Evolutionary conservation across 1,140 invertebrate genomes (phyloP), one percentile per base, ranked within the genome.

Genomic region (Heliconius himera): DNA sequence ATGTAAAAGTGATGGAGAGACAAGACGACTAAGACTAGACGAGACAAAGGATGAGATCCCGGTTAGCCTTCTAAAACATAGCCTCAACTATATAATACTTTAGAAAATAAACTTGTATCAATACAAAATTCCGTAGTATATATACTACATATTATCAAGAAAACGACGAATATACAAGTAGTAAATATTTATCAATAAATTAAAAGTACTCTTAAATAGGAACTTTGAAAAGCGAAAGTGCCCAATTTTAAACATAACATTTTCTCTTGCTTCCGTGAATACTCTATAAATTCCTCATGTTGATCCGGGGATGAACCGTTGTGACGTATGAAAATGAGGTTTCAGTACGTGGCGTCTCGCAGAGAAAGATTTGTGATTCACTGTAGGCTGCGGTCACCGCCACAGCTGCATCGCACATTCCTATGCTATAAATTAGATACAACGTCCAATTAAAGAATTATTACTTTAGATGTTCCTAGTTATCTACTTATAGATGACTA

Each of bases 251-350:
- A 75, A 78, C 82, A 75, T 82, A 86, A 87, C 84, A 85, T 88
- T 82, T 82, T 83, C 71, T 83, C 80, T 83, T 73, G 70, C 81
- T 76, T 81, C 81, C 82, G 79, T 89, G 87, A 85, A 89, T 84
- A 88, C 83, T 85, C 87, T 84, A 89, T 88, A 88, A 89, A 91
- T 90, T 88, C 83, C 87, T 88, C 87, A 88, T 78, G 81, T 86
- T 87, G 87, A 91, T 90, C 88, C 87, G 70, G 73, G 87, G 87
- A 85, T 88, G 85, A 89, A 87, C 84, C 83, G 82, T 86, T 81
- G 84, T 79, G 85, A 89, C 87, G 81, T 88, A 89, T 89, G 87
- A 87, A 88, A 88, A 89, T 88, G 81, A 83, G 83, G 85, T 82
- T 83, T 82, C 71, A 78, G 76, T 78, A 83, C 80, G 81, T 82